A percentile compares a stretch with the other conserved stretches of the same genome.
phyloP scores from a whole-genome alignment of 1,140 invertebrate genomes.

The Cydia splendana region DNA sequence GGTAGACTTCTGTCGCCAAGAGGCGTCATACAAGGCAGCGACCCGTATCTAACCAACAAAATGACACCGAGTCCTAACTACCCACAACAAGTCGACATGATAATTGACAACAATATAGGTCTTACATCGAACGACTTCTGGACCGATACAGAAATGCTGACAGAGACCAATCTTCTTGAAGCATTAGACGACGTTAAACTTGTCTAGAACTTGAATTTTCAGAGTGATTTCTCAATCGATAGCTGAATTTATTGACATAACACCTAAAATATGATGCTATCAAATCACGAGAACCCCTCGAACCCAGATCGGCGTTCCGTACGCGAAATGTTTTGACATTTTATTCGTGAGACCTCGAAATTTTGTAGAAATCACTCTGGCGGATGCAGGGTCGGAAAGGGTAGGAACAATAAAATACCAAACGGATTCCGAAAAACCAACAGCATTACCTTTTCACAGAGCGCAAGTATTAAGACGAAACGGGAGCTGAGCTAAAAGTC shows the following conservation, averaged over 20 bases:
- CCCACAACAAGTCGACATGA: constrained; percentile 49
- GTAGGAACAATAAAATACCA: constrained; percentile 48
- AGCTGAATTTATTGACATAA: constrained; percentile 40
- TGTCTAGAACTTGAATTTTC: constrained; percentile 42
- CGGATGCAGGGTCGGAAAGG: constrained; percentile 60
- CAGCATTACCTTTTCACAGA: constrained; percentile 16
- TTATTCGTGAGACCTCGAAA: constrained; percentile 42
- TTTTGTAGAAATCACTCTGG: constrained; percentile 64
- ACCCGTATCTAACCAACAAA: constrained; percentile 67
- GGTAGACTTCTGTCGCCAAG: constrained; percentile 56
- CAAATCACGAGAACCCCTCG: not conserved
- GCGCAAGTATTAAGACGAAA: constrained; percentile 1
- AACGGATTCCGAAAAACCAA: constrained; percentile 56
- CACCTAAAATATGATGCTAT: constrained; percentile 15
- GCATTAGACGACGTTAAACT: constrained; percentile 71
- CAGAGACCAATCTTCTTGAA: constrained; percentile 59
- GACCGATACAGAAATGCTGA: constrained; percentile 64
- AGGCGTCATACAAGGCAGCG: constrained; percentile 58
- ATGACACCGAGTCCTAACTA: constrained; percentile 67
- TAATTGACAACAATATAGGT: constrained; percentile 57
- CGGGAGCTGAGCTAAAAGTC: too few relatives aligned
- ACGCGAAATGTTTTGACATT: constrained; percentile 47
- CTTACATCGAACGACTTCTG: constrained; percentile 63
- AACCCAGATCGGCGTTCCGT: constrained; percentile 51
- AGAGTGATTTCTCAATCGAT: constrained; percentile 60